Conservation (phyloP, 2,888 invertebrate genomes). For the Archips xylosteana region DNA sequence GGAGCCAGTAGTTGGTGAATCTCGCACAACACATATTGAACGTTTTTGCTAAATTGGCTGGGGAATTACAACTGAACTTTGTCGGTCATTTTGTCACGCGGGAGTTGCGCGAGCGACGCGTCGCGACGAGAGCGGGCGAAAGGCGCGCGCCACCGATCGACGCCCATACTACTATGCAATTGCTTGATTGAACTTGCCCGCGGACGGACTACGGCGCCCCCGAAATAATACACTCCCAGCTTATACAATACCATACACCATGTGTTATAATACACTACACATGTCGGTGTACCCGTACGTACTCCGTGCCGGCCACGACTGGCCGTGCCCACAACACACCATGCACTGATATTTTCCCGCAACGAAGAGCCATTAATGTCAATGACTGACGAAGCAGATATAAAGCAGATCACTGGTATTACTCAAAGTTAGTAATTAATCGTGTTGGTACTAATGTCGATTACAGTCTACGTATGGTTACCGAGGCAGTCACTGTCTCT, state of each 20-base stretch:
- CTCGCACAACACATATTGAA: conserved; percentile 79
- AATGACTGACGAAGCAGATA: conserved; percentile 74
- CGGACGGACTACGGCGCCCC: conserved; percentile 55
- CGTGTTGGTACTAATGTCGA: conserved; percentile 53
- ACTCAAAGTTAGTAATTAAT: conserved; percentile 63
- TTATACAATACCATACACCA: conserved; percentile 51
- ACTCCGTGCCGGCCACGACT: conserved; percentile 51
- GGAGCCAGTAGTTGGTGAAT: conserved; percentile 76
- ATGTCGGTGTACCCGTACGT: conserved; percentile 43
- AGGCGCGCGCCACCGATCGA: conserved; percentile 59
- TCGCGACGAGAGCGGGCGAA: conserved; percentile 43
- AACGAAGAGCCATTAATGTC: conserved; percentile 75
- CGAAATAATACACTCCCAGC: conserved; percentile 62
- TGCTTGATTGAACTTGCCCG: conserved; percentile 60
- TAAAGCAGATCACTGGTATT: conserved; percentile 67
- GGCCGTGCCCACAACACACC: conserved; percentile 60
- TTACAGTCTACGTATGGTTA: conserved; percentile 49
- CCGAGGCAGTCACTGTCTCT: not conserved
- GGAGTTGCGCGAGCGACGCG: conserved; percentile 52
- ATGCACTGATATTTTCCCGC: conserved; percentile 76
- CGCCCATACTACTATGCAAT: conserved; percentile 74
- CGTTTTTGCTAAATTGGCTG: conserved; percentile 52
- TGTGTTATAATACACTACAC: conserved; percentile 40
- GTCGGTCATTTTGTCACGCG: conserved; percentile 69
- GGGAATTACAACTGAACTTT: conserved; percentile 42